Evolutionary conservation across 2,888 invertebrate genomes (phyloP).

Genomic region (Leptopilina syphax): DNA sequence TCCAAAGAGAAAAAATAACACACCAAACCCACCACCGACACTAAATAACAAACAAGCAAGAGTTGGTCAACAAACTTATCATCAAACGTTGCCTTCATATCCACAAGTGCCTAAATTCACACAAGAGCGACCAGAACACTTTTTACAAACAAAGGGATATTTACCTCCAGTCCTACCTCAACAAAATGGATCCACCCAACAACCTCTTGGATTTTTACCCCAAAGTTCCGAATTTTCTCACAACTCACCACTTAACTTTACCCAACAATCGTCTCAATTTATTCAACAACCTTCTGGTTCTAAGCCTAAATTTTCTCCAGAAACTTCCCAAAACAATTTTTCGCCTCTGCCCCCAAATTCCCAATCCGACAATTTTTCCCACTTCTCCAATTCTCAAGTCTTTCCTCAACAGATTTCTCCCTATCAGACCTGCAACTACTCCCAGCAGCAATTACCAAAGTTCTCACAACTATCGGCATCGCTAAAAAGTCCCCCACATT

Average conservation of each 20-base stretch:
- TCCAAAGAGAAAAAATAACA: neutral
- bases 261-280: neutral
- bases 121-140: too few relatives aligned
- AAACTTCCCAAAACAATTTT: neutral
- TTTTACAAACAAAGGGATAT: too few relatives aligned
- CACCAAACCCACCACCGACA: neutral
- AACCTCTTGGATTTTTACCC: neutral
- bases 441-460: neutral
- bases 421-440: neutral
- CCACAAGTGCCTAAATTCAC: too few relatives aligned
- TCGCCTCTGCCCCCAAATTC: too few relatives aligned
- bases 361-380: too few relatives aligned
- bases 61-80: too few relatives aligned
- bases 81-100: too few relatives aligned
- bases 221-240: neutral
- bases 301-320: neutral
- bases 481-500: neutral
- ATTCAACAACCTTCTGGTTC: constrained; percentile 2
- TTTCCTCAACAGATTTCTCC: neutral
- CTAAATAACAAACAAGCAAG: neutral
- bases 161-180: too few relatives aligned
- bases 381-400: neutral
- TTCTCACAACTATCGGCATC: neutral
- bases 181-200: neutral
- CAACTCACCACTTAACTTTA: neutral